A percentile compares a stretch with the other conserved stretches of the same genome.
These are phyloP conservation scores for Pedetes capensis DNA, from an alignment of 2,113 vertebrate species.

Conservation along the genomic window DNA sequence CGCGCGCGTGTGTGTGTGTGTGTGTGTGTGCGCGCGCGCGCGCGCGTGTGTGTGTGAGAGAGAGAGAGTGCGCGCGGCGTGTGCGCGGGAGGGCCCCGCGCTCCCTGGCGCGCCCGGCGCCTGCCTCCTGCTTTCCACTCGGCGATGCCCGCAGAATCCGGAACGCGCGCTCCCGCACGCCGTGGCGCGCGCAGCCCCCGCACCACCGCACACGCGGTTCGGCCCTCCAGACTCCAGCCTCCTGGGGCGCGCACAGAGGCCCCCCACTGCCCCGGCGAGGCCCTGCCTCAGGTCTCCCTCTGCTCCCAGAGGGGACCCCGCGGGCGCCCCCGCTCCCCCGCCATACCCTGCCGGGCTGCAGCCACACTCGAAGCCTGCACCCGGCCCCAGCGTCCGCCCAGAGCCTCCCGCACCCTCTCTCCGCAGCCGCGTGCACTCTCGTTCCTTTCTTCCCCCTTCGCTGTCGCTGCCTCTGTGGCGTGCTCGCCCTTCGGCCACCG, in stretches of 20 bases:
- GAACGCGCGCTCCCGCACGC: constrained; percentile 62
- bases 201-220: not conserved
- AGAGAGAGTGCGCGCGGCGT: not conserved
- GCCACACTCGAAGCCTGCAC: not conserved
- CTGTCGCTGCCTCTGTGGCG: not conserved
- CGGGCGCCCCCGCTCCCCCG: not conserved
- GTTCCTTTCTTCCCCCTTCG: no score
- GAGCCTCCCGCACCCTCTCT: not conserved
- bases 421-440: not conserved
- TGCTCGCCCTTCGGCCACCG: not conserved
- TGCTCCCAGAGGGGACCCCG: not conserved
- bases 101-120: not conserved
- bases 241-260: constrained; percentile 17
- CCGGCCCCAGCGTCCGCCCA: not conserved
- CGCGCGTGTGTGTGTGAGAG: constrained; percentile 1
- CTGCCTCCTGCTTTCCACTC: constrained; percentile 37
- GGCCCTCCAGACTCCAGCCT: not conserved
- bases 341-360: not conserved
- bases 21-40: constrained; percentile 49
- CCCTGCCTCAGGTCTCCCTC: not conserved
- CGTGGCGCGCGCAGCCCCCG: constrained; percentile 15
- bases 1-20: not conserved
- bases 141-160: constrained; percentile 62
- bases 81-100: constrained; percentile 42
- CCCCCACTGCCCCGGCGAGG: not conserved